Base-by-base conservation (phyloP, 2,797 vertebrate species). In the Diceros bicornis region DNA sequence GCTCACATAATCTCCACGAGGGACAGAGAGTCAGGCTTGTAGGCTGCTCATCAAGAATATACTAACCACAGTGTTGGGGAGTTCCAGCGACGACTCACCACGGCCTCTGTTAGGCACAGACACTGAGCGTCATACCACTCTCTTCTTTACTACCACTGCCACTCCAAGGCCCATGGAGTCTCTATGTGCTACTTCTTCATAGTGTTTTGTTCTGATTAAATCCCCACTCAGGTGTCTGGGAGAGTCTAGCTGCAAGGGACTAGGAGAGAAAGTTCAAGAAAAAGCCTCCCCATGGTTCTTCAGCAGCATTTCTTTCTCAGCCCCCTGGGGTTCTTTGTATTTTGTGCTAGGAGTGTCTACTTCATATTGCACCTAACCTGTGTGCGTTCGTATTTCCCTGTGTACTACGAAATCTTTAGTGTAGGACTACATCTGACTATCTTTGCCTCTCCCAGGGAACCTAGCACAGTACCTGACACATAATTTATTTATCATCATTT, bases 51-150 rank as follows among this genome's bases (percentile, higher is more conserved):
- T 50, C 16, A 68, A 59, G 55, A 84, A 61, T 2, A 34, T 17
- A 72, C 20, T 59, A 11, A 20, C n/a, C 55, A 16, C 23, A 6
- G 2, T 17, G 16, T 3, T 23, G 29, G 12, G 0, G 4, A 37
- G 37, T n/a, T 55, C 21, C 0, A 0, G 4, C 4, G 12, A 68
- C 50, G 2, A 27, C 5, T 17, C n/a, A 16, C 52, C 6, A 1
- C 6, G 41, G 7, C 2, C 5, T 84, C 7, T 18, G 27, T 3
- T 41, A 25, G 62, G 6, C 11, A 68, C 5, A 72, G 32, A 44
- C 1, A 21, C 6, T 37, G 12, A 25, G 4, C 18, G 27, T 87
- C 57, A 87, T 2, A 34, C 3, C 9, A 27, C 29, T 64, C 29
- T 37, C 14, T 32, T 62, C 37, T 44, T 83, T 41, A 18, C 14